These are phyloP conservation scores for Ferrisia virgata DNA, from an alignment of 2,888 invertebrate species.

Conservation along the genomic window DNA sequence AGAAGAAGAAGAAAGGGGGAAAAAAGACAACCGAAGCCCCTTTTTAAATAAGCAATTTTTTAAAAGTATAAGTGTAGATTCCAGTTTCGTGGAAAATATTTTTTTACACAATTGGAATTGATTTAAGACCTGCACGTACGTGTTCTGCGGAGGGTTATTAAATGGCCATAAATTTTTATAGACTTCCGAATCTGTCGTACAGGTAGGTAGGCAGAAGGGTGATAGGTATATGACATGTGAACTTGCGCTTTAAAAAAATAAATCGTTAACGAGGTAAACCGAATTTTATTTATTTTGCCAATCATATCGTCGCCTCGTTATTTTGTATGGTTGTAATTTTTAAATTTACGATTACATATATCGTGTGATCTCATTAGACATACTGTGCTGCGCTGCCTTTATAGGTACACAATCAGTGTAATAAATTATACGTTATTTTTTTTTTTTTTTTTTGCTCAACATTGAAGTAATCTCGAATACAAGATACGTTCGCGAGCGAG, in stretches of 20 bases:
- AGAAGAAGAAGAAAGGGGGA: neutral
- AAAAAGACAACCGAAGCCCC: neutral
- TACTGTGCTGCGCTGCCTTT: too few species aligned
- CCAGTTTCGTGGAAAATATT: neutral
- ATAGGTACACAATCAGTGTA: too few species aligned
- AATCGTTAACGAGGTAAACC: slow-evolving; percentile 24
- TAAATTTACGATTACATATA: neutral
- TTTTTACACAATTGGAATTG: neutral
- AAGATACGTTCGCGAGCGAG: too few species aligned
- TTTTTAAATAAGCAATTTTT: neutral
- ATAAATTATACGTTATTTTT: too few species aligned
- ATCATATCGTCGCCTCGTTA: neutral
- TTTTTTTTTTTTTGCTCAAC: too few species aligned
- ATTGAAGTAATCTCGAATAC: too few species aligned
- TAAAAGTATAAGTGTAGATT: too few species aligned
- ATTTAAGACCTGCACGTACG: neutral
- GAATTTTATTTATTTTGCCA: neutral
- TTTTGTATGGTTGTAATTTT: neutral
- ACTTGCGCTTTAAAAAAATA: neutral
- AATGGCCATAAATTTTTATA: slow-evolving; percentile 13
- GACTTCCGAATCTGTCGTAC: neutral
- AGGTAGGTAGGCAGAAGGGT: neutral
- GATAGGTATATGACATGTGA: neutral
- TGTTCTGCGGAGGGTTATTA: neutral
- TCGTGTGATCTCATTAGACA: neutral